Conservation (phyloP, 1,140 invertebrate genomes). For the Thrips palmi region DNA sequence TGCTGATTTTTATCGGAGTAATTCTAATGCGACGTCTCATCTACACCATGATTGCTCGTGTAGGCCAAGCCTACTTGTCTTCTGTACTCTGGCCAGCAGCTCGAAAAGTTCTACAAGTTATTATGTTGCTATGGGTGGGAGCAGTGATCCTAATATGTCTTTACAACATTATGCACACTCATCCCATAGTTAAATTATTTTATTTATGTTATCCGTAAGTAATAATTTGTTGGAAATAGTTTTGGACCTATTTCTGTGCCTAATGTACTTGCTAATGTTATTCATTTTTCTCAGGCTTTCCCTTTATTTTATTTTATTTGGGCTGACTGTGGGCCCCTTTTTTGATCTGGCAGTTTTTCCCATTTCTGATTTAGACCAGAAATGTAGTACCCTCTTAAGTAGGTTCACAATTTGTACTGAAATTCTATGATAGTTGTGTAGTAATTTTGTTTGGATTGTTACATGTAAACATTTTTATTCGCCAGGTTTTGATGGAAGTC, state of each 20-base stretch:
- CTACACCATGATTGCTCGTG: conserved; percentile 37
- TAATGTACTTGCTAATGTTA: conserved; percentile 20
- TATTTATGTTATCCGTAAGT: conserved; percentile 85
- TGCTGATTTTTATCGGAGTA: conserved; percentile 64
- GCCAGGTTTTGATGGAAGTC: conserved; percentile 16
- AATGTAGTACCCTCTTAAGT: conserved; percentile 21
- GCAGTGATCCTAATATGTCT: conserved; percentile 38
- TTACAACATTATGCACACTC: conserved; percentile 47
- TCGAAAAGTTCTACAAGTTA: conserved; percentile 4
- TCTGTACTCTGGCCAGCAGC: neutral
- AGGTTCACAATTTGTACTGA: neutral
- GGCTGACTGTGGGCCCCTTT: conserved; percentile 46
- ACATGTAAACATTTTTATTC: conserved; percentile 20
- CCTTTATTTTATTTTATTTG: conserved; percentile 76
- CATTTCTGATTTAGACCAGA: conserved; percentile 23
- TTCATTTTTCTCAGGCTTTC: conserved; percentile 36
- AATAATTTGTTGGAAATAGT: conserved; percentile 12
- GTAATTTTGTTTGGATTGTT: conserved; percentile 9
- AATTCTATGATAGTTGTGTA: no score
- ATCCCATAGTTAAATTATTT: conserved; percentile 52
- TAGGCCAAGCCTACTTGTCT: conserved; percentile 8
- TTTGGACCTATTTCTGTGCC: neutral
- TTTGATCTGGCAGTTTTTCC: conserved; percentile 35
- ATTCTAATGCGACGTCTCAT: conserved; percentile 61
- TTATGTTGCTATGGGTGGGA: conserved; percentile 27